Base-by-base conservation (phyloP, 1,140 invertebrate species). In the Diploscapter pachys region DNA sequence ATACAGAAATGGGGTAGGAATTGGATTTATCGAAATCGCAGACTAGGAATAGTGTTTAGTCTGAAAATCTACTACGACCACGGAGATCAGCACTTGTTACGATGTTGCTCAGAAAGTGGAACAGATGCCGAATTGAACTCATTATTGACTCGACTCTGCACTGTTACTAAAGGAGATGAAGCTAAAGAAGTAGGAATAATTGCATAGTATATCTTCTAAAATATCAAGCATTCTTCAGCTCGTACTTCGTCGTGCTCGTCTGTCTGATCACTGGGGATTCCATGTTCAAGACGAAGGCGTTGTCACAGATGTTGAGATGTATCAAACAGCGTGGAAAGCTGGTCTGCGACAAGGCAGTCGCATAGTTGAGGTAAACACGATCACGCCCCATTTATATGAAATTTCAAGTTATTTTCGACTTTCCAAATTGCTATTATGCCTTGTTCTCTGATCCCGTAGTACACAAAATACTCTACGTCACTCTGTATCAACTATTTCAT, bases 221-320 rank as follows among this genome's bases (percentile, higher is more conserved):
- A 72, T 67, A 64, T 69, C n/a, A 74, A 50, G 2, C 57, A 72
- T 51, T 31, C 11, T 76, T 2, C 89, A 91, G 72, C 92, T 94
- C 81, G 88, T 92, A 81, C 91, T 89, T 63, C 87, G 92, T 78
- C 89, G 90, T 76, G 88, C 93, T 31, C 95, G 94, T 83, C 90
- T 90, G 62, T 88, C 92, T 61, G 91, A 93, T 56, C 93, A 96
- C 83, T 89, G 97, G 55, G 95, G 95, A 51, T 97, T 97, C 88
- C 93, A 97, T 86, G 93, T 97, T 49, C 93, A 96, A 83, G 92
- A 93, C 9, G 95, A 97, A 87, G 95, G 95, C 3, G 90, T 97
- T 3, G 93, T 98, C 2, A 96, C 93, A 3, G 92, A 95, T 83
- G 94, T 97, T 1, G 94, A 96, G 86, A 89, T 89, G 72, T 91